Evolutionary conservation across 2,888 invertebrate species (phyloP).

Genomic region (Chesias legatella): DNA sequence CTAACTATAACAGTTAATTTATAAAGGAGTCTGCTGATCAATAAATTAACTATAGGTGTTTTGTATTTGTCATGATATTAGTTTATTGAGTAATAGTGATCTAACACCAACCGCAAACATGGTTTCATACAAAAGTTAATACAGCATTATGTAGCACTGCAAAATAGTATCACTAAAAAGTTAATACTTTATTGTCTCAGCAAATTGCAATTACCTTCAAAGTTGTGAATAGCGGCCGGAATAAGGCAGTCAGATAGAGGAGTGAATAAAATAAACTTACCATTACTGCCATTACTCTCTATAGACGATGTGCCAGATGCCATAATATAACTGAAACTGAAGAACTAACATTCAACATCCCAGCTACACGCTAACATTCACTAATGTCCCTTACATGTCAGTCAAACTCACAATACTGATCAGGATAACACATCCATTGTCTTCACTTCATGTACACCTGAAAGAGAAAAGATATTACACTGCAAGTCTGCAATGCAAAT

Average conservation of each 20-base stretch:
- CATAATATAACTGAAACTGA: conserved; percentile 78
- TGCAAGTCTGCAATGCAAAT: conserved; percentile 37
- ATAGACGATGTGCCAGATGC: conserved; percentile 89
- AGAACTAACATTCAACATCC: conserved; percentile 15
- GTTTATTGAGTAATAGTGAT: too few relatives aligned
- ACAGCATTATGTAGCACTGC: too few relatives aligned
- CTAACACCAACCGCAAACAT: too few relatives aligned
- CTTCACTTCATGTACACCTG: conserved; percentile 31
- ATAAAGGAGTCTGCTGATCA: too few relatives aligned
- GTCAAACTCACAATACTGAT: conserved; percentile 38
- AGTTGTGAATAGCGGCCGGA: too few relatives aligned
- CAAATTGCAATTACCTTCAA: too few relatives aligned
- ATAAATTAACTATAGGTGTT: too few relatives aligned
- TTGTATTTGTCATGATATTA: too few relatives aligned
- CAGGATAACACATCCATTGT: conserved; percentile 45
- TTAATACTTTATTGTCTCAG: too few relatives aligned
- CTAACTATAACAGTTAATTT: too few relatives aligned
- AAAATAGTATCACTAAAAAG: too few relatives aligned
- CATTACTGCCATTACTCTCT: conserved; percentile 89
- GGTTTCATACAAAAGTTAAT: too few relatives aligned
- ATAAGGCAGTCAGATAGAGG: not conserved
- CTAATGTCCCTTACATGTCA: conserved; percentile 1
- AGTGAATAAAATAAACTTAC: conserved; percentile 56
- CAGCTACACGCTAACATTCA: conserved; percentile 3
- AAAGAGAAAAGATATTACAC: conserved; percentile 24